Conservation (phyloP, 1,140 invertebrate species). For the Drosophila prosaltans region DNA sequence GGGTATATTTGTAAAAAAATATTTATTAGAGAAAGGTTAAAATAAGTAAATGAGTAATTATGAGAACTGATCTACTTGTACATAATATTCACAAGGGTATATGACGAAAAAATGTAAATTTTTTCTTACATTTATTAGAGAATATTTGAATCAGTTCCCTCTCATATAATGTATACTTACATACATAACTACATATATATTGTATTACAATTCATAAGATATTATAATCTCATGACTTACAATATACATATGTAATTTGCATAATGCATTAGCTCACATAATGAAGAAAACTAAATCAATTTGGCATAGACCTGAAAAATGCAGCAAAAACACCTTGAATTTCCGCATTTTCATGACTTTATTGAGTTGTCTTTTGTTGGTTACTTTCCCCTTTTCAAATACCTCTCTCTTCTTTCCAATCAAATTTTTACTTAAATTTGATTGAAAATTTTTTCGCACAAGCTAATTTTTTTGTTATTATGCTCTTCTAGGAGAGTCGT, state of each 20-base stretch:
- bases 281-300: background rate
- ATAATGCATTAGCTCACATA: background rate
- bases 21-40: no score
- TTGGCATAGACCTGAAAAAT: conserved; percentile 6
- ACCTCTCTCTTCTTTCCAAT: background rate
- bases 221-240: background rate
- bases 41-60: no score
- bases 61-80: no score
- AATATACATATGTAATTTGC: background rate
- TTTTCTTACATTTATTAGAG: background rate
- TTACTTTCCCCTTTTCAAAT: background rate
- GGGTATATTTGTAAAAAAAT: background rate
- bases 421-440: background rate
- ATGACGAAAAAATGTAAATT: background rate
- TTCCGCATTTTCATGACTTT: background rate
- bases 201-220: background rate
- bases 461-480: background rate
- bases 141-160: background rate
- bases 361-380: background rate
- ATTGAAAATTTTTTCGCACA: background rate
- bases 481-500: background rate
- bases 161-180: no score
- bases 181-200: background rate
- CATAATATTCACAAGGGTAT: no score
- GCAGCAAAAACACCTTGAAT: conserved; percentile 5